These are phyloP conservation scores for Acromyrmex charruanus DNA, from an alignment of 1,140 invertebrate genomes.

Conservation along the genomic window DNA sequence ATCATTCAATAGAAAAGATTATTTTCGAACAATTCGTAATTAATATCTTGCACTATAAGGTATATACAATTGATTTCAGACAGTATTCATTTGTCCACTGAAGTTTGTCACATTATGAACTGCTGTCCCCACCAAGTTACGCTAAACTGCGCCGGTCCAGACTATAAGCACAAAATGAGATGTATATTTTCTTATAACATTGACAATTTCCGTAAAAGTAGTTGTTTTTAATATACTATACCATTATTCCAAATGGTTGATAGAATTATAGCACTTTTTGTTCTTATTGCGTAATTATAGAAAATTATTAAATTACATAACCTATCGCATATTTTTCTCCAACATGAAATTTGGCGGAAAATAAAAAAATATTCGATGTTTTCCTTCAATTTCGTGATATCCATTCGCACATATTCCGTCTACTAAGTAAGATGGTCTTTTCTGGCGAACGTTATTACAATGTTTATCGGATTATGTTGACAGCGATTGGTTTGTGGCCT, in stretches of 20 bases:
- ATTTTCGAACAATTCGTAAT: neutral
- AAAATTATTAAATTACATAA: neutral
- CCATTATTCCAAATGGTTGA: neutral
- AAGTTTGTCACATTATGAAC: neutral
- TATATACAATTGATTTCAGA: neutral
- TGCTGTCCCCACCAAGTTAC: neutral
- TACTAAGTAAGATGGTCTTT: neutral
- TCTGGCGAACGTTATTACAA: constrained; percentile 19
- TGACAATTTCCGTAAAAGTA: neutral
- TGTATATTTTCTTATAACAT: neutral
- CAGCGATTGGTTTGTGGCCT: constrained; percentile 39
- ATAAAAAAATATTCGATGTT: neutral
- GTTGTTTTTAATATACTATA: neutral
- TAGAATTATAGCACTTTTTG: neutral
- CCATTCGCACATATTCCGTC: neutral
- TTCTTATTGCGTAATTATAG: neutral
- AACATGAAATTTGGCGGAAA: neutral
- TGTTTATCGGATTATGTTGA: neutral
- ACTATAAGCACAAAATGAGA: neutral
- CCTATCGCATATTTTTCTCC: too few relatives aligned
- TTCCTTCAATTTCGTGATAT: neutral
- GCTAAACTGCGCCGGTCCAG: neutral
- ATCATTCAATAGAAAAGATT: neutral
- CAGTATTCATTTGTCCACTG: neutral
- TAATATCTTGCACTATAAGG: neutral